Conservation (phyloP, 1,140 invertebrate genomes). For the Acromyrmex echinatior region DNA sequence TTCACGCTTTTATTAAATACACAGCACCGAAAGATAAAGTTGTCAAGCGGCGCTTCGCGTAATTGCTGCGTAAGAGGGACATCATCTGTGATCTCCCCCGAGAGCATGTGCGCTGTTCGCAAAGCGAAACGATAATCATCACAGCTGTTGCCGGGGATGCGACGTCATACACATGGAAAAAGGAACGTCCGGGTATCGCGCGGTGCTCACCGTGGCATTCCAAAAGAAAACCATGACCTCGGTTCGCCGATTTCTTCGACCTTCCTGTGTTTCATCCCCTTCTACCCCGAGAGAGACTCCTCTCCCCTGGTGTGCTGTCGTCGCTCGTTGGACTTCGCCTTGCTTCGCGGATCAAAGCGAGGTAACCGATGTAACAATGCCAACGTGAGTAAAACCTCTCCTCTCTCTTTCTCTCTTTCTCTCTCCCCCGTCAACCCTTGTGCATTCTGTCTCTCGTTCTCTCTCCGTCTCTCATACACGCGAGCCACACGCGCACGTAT, state of each 20-base stretch:
- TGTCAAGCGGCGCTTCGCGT: slow-evolving; percentile 6
- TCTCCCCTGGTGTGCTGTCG: neutral
- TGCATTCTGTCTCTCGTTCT: neutral
- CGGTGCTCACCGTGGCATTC: slow-evolving; percentile 23
- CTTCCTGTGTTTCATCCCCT: slow-evolving; percentile 7
- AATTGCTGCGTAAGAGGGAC: slow-evolving; percentile 20
- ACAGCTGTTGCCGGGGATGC: slow-evolving; percentile 64
- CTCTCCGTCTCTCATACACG: slow-evolving; percentile 8
- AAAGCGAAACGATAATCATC: slow-evolving; percentile 61
- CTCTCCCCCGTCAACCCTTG: neutral
- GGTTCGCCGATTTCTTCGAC: slow-evolving; percentile 66
- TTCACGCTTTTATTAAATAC: slow-evolving; percentile 5
- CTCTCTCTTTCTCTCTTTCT: neutral
- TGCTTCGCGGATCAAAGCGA: slow-evolving; percentile 46
- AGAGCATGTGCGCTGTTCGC: slow-evolving; percentile 2
- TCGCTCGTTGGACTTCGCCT: slow-evolving; percentile 5
- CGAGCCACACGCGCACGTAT: slow-evolving; percentile 36
- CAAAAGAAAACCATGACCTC: slow-evolving; percentile 72
- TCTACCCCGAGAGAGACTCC: neutral
- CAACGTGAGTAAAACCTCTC: slow-evolving; percentile 21
- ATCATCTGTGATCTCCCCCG: slow-evolving; percentile 22
- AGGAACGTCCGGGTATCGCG: slow-evolving; percentile 55
- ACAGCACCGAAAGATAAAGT: slow-evolving; percentile 12
- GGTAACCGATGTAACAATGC: slow-evolving; percentile 51
- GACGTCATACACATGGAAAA: slow-evolving; percentile 42